Evolutionary conservation across 2,888 invertebrate genomes (phyloP), one percentile per base, ranked within the genome.

Genomic region (Sinopyrophorus schimmeli): DNA sequence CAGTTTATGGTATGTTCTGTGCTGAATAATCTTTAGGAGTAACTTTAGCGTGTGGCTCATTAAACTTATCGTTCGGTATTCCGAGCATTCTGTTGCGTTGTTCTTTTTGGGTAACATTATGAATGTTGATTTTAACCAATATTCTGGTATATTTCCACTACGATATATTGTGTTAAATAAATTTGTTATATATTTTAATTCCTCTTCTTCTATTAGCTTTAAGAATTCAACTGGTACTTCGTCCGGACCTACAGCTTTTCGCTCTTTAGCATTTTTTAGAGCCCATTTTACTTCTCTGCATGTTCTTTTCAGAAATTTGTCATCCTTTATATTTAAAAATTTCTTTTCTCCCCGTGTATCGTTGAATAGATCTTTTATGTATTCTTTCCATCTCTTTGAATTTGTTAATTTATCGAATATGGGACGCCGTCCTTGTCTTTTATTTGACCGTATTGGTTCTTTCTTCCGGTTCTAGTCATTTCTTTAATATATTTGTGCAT

Each of bases 151-250:
- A 16, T 9, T 5, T 14, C 9, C 7, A 17, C 5, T 39, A 10
- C 17, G 9, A 6, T 28, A 28, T 28, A 28, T 28, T 11, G 10
- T 12, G n/a, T 28, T 12, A 28, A 28, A 28, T 28, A 28, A 28
- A 10, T 28, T 15, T 28, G 12, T 11, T 12, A 28, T 15, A n/a
- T 11, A 5, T 3, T 28, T 11, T 28, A 28, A 11, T 28, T 28
- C 15, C 9, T 28, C 28, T n/a, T 28, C 28, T 28, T 28, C 28
- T 11, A 28, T 28, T 28, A 28, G 28, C 9, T n/a, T n/a, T n/a
- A n/a, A n/a, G n/a, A n/a, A n/a, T n/a, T n/a, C n/a, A n/a, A n/a
- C n/a, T n/a, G n/a, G n/a, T n/a, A n/a, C n/a, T n/a, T n/a, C n/a
- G n/a, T n/a, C n/a, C n/a, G n/a, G n/a, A n/a, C n/a, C n/a, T n/a